Base-by-base conservation (phyloP, 2,888 invertebrate genomes). In the Erynnis tages region DNA sequence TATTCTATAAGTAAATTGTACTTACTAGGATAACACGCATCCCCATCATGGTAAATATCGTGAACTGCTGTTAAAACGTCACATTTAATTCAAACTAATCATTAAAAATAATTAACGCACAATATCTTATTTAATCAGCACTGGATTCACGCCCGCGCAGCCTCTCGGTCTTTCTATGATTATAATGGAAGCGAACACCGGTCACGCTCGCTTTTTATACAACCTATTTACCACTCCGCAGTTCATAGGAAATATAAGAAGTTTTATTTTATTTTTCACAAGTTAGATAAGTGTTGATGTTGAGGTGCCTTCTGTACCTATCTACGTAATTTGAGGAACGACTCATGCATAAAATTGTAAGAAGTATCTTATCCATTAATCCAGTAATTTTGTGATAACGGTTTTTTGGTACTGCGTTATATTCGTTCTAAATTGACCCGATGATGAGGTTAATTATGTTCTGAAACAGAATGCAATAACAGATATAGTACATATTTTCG, bases 141-240 rank as follows among this genome's bases (percentile, higher is more conserved):
- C 32, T 32, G 25, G 25, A 46, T 53, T 54, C 59, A 61, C 76
- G 75, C 72, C 77, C 76, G 73, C 73, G 63, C 67, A 78, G 32
- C 32, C 32, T 48, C 41, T 27, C 34, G 25, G 11, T 14, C 67
- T 66, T 70, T 54, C 70, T 65, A 62, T 65, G 72, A 68, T 68
- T 75, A 68, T 78, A 83, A 78, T 80, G 76, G 72, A 72, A 64
- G 73, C 80, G 75, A 64, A 69, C 74, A 68, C 71, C 72, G 56
- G 69, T 68, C 68, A 72, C 67, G 62, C 74, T 69, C 65, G 71
- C 71, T 67, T 74, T 85, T 85, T 87, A 88, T 88, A 82, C 76
- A 71, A 75, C 60, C 82, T 77, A 73, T 75, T 73, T 69, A 66
- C 65, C 63, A 62, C 71, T 74, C 59, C 69, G 73, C 73, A 75